Base-by-base conservation (phyloP, 2,113 vertebrate species). In the Pangasianodon gigas region DNA sequence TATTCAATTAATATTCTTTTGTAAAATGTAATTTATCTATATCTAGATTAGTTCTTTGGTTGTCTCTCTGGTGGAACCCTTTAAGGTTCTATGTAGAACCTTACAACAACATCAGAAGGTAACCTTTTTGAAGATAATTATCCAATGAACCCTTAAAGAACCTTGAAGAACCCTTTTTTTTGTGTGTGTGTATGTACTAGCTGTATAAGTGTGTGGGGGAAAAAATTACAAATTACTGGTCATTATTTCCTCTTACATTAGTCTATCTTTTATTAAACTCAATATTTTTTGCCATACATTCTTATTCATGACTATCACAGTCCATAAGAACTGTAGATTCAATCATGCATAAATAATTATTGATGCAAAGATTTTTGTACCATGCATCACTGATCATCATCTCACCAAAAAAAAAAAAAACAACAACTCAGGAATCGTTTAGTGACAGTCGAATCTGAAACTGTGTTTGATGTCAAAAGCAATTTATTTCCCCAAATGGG, bases 301-400 rank as follows among this genome's bases (percentile, higher is more conserved):
- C 62, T 87, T 92, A 92, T 93, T 93, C 87, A 92, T 88, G 81
- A 79, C 84, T 86, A 86, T 88, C 41, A 79, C n/a, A 86, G 90
- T 89, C 88, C 90, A 87, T 88, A 71, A 62, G 89, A 92, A 58
- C 90, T 87, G 81, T 74, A 85, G 67, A 89, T 88, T 54, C 29
- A 81, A 9, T 87, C 90, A 91, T 93, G 91, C 92, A 91, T 90
- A 58, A 88, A 89, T 91, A 92, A 92, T 92, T 85, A 80, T 91
- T 92, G 92, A 93, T 91, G 89, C 75, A 89, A 91, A 92, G 24
- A 89, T 91, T 84, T 84, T 92, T 91, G 84, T 90, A 82, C 92
- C 85, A 93, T 71, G 92, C 90, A 88, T 87, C 88, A 88, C 79
- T 44, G 86, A 93, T 94, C 90, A 91, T 92, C 93, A 86, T 94